Percentiles rank a stretch among this genome's conserved stretches.
phyloP scores from a whole-genome alignment of 2,888 invertebrate genomes.

The Acrobasis repandana region DNA sequence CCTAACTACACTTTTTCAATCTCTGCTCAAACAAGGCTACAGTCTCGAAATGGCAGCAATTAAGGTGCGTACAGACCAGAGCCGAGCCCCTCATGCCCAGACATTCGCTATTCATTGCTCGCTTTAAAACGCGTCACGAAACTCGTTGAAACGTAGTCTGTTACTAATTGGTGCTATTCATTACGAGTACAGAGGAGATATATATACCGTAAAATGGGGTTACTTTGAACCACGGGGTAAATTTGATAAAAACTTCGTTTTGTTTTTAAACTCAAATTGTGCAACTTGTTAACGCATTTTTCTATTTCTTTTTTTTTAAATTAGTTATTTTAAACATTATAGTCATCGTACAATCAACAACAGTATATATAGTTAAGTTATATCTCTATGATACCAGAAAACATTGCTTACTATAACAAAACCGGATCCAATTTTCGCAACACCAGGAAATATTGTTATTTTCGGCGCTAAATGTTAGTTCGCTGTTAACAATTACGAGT shows the following conservation, averaged over 20 bases:
- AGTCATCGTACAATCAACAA: too few relatives aligned
- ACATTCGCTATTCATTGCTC: conserved; percentile 18
- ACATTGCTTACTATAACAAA: neutral
- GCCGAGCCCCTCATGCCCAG: conserved; percentile 10
- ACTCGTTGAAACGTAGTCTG: conserved; percentile 23
- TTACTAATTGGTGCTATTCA: conserved; percentile 25
- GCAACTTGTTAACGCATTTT: too few relatives aligned
- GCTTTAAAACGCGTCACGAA: conserved; percentile 19
- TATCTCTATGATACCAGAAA: neutral
- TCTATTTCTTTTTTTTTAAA: too few relatives aligned
- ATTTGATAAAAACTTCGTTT: neutral
- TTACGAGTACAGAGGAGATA: conserved; percentile 31
- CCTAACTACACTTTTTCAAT: neutral
- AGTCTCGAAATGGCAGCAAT: conserved; percentile 14
- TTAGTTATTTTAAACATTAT: too few relatives aligned
- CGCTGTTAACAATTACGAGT: neutral
- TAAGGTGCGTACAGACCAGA: conserved; percentile 17
- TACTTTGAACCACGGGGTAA: too few relatives aligned
- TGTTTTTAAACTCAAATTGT: neutral
- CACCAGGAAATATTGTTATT: conserved; percentile 13
- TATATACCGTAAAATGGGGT: neutral
- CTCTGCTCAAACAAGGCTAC: neutral
- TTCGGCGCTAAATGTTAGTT: conserved; percentile 5
- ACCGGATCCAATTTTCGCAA: neutral
- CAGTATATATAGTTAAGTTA: neutral